A percentile compares a stretch with the other conserved stretches of the same genome.
Evolutionary conservation across 1,140 invertebrate species (phyloP).

Genomic region (Hypothenemus hampei): DNA sequence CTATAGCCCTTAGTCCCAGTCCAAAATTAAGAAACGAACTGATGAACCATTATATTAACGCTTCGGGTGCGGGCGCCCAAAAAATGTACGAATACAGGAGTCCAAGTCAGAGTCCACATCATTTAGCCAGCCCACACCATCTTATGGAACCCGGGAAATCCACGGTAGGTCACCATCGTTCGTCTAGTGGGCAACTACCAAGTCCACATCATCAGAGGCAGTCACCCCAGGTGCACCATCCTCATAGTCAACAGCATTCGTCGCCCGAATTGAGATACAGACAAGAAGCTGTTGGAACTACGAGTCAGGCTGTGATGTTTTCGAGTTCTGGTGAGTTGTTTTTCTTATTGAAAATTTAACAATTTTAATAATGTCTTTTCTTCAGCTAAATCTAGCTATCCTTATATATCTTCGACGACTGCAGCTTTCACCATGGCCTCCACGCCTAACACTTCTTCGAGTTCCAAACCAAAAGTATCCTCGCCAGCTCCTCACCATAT

Average conservation of each 20-base stretch:
- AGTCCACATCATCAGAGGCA: constrained; percentile 47
- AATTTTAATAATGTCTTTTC: neutral
- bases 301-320: constrained; percentile 36
- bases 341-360: neutral
- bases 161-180: constrained; percentile 34
- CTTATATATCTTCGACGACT: constrained; percentile 28
- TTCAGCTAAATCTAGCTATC: constrained; percentile 31
- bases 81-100: constrained; percentile 52
- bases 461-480: constrained; percentile 67
- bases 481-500: constrained; percentile 75
- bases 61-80: constrained; percentile 33
- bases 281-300: constrained; percentile 26
- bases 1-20: constrained; percentile 55
- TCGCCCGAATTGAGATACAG: constrained; percentile 47
- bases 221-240: constrained; percentile 43
- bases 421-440: constrained; percentile 34
- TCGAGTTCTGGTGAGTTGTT: constrained; percentile 25
- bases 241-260: constrained; percentile 45
- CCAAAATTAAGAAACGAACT: constrained; percentile 57
- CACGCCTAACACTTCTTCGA: constrained; percentile 27
- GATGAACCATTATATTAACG: constrained; percentile 56
- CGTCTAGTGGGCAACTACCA: constrained; percentile 42
- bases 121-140: constrained; percentile 42
- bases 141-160: constrained; percentile 42
- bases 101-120: constrained; percentile 54